phyloP scores from a whole-genome alignment of 2,888 invertebrate species.

The Scaptomyza parva region DNA sequence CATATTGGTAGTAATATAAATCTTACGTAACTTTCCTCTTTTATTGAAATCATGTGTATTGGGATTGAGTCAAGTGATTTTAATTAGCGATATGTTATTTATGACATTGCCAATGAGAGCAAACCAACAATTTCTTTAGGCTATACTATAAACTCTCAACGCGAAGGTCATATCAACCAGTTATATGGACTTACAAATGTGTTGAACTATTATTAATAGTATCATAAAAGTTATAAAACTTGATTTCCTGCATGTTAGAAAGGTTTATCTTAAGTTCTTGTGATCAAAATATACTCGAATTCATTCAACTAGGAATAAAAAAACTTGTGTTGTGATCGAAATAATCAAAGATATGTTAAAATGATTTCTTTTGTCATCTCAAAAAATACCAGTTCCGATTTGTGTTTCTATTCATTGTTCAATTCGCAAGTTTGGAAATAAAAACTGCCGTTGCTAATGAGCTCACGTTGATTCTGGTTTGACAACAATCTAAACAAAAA shows the following conservation, averaged over 20 bases:
- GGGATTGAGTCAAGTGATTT: constrained; percentile 33
- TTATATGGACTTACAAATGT: not conserved
- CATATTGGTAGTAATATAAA: not conserved
- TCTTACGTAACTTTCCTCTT: constrained; percentile 12
- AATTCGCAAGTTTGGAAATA: constrained; percentile 15
- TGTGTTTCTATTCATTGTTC: constrained; percentile 24
- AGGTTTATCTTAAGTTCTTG: not conserved
- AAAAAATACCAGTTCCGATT: constrained; percentile 35
- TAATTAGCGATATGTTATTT: constrained; percentile 22
- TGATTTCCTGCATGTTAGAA: constrained; percentile 1
- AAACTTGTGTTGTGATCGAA: too few species aligned
- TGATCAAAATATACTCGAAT: not conserved
- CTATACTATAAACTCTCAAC: not conserved
- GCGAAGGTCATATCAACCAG: not conserved
- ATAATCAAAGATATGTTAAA: too few species aligned
- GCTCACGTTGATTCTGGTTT: constrained; percentile 43
- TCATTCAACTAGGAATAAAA: too few species aligned
- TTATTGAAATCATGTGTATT: constrained; percentile 17
- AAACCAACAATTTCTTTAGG: constrained; percentile 9
- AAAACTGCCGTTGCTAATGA: constrained; percentile 41
- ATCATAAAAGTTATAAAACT: not conserved
- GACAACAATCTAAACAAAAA: constrained; percentile 67
- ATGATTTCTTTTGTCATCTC: not conserved
- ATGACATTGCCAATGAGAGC: constrained; percentile 22
- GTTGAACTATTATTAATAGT: not conserved